Percentiles rank a stretch among this genome's conserved stretches.
Conservation (phyloP, 1,140 invertebrate genomes). For the Drosophila biarmipes region DNA sequence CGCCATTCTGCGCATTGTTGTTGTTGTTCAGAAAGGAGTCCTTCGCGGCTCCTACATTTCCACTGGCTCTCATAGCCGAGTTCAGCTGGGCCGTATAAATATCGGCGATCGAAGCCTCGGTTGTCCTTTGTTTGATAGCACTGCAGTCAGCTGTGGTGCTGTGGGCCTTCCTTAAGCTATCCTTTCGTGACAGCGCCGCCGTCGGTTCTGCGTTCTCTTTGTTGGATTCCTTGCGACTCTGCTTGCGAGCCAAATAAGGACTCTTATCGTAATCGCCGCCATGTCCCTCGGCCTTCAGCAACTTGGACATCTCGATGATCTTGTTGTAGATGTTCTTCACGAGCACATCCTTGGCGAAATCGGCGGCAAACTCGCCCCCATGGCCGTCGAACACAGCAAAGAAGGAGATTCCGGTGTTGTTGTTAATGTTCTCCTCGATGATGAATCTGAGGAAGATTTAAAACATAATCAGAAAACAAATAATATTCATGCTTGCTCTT, state of each 20-base stretch:
- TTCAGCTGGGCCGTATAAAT: slow-evolving; percentile 77
- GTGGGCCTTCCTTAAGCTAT: slow-evolving; percentile 72
- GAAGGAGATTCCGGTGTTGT: slow-evolving; percentile 90
- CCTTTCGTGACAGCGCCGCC: slow-evolving; percentile 47
- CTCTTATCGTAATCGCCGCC: slow-evolving; percentile 67
- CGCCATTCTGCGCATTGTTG: slow-evolving; percentile 57
- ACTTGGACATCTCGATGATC: slow-evolving; percentile 89
- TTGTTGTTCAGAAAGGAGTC: slow-evolving; percentile 74
- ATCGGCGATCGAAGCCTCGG: slow-evolving; percentile 66
- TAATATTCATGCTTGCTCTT: no score
- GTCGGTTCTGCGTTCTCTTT: slow-evolving; percentile 73
- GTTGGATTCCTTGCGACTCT: slow-evolving; percentile 70
- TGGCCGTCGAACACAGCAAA: slow-evolving; percentile 98
- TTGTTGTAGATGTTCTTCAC: slow-evolving; percentile 91
- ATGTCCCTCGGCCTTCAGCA: slow-evolving; percentile 84
- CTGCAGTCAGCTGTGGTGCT: slow-evolving; percentile 71
- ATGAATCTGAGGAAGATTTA: slow-evolving; percentile 86
- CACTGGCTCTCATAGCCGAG: slow-evolving; percentile 66
- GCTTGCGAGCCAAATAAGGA: slow-evolving; percentile 72
- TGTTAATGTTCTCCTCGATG: slow-evolving; percentile 90
- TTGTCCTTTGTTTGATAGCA: slow-evolving; percentile 66
- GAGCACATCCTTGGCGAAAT: slow-evolving; percentile 93
- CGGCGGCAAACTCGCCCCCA: slow-evolving; percentile 96
- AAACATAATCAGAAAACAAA: neutral
- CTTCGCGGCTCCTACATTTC: slow-evolving; percentile 56